Percentiles rank a stretch among this genome's conserved stretches.
Evolutionary conservation across 2,113 vertebrate species (phyloP).

Genomic region (Pelecanus crispus): DNA sequence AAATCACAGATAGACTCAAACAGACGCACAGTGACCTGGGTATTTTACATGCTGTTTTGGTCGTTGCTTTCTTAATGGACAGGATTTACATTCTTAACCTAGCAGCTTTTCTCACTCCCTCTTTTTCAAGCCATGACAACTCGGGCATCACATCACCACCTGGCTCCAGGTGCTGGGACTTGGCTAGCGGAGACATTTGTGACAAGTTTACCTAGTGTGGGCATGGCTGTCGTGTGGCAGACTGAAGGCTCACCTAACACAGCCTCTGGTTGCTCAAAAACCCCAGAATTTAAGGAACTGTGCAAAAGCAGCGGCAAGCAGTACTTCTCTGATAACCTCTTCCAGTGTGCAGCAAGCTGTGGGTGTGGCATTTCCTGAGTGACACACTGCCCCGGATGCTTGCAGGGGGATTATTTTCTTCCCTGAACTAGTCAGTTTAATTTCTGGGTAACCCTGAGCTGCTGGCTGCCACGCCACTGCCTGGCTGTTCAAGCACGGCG

Average conservation of each 20-base stretch:
- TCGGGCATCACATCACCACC: fast-evolving
- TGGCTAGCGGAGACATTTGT: fast-evolving
- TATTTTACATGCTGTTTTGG: not conserved
- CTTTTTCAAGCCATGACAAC: not conserved
- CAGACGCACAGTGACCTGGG: not conserved
- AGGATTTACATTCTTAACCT: not conserved
- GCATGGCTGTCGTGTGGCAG: not conserved
- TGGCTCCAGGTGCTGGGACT: not conserved
- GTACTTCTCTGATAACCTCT: not conserved
- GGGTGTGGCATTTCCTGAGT: not conserved
- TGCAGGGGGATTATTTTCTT: not conserved
- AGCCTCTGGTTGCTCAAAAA: not conserved
- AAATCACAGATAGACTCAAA: not conserved
- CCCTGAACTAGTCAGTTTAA: not conserved
- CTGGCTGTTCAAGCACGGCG: not conserved
- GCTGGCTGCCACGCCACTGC: not conserved
- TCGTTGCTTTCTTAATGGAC: not conserved
- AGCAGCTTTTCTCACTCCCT: not conserved
- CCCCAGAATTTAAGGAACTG: not conserved
- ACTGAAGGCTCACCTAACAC: not conserved
- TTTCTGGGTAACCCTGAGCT: not conserved
- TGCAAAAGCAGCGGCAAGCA: not conserved
- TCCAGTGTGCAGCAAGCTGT: not conserved
- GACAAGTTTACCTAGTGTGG: not conserved
- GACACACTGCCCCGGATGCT: not conserved